phyloP scores from a whole-genome alignment of 2,888 invertebrate species.

The Odontocolon sp. region DNA sequence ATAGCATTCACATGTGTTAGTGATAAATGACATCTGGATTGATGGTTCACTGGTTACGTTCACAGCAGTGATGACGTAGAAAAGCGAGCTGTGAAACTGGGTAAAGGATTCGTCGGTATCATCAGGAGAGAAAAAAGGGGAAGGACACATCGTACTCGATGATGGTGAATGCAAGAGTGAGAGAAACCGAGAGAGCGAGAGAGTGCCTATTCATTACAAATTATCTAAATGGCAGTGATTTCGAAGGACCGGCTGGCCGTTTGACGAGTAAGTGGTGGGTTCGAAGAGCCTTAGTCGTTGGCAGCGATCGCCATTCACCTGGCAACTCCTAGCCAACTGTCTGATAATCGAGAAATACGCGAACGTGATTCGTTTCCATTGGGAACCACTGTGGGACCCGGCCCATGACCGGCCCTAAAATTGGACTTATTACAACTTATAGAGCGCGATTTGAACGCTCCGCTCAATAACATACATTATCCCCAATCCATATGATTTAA shows the following conservation, averaged over 20 bases:
- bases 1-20: conserved; percentile 6
- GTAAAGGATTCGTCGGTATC: conserved; percentile 11
- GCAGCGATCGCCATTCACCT: conserved; percentile 70
- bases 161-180: conserved; percentile 39
- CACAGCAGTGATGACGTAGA: not conserved
- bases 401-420: conserved; percentile 80
- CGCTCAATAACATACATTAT: conserved; percentile 81
- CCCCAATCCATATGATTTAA: conserved; percentile 81
- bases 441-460: conserved; percentile 81
- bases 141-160: conserved; percentile 60
- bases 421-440: conserved; percentile 81
- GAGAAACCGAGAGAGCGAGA: conserved; percentile 38
- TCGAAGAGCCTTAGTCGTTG: conserved; percentile 71
- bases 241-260: conserved; percentile 79
- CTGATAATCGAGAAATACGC: conserved; percentile 48
- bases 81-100: conserved; percentile 9
- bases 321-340: conserved; percentile 58
- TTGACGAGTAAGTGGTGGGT: conserved; percentile 81
- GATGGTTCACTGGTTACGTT: not conserved
- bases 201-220: conserved; percentile 84
- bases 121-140: conserved; percentile 47
- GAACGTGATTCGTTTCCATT: conserved; percentile 47
- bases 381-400: conserved; percentile 77
- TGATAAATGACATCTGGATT: conserved; percentile 27
- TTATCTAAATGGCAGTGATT: conserved; percentile 84